Evolutionary conservation across 2,797 vertebrate species (phyloP).

Genomic region (Smutsia gigantea): DNA sequence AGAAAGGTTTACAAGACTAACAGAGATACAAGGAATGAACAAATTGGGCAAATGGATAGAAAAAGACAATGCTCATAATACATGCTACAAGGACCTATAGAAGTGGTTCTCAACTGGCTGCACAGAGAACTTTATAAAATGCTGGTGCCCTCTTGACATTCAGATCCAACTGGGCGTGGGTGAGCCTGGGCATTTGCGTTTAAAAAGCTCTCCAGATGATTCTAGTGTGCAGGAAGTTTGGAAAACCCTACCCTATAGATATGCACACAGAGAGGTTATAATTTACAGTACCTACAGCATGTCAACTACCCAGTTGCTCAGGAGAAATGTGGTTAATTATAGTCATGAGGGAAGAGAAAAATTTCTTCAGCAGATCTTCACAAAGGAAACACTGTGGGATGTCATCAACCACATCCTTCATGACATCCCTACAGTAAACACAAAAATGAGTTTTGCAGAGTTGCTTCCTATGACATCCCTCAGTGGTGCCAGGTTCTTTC

Average conservation of each 20-base stretch:
- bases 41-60: neutral
- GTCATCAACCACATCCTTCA: conserved; percentile 81
- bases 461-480: conserved; percentile 56
- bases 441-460: conserved; percentile 54
- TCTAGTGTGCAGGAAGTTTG: neutral
- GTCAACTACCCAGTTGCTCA: conserved; percentile 22
- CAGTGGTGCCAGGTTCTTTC: conserved; percentile 76
- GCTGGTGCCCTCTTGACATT: neutral
- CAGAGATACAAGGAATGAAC: conserved; percentile 5
- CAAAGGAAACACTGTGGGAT: conserved; percentile 78
- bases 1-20: neutral
- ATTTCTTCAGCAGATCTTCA: conserved; percentile 68
- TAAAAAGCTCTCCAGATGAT: neutral
- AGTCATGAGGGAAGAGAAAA: conserved; percentile 70
- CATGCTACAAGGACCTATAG: neutral
- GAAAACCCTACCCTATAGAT: neutral
- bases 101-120: neutral
- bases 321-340: conserved; percentile 63
- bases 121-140: neutral
- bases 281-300: neutral
- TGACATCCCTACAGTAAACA: conserved; percentile 78
- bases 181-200: neutral
- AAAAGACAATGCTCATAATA: neutral
- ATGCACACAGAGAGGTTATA: neutral
- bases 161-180: neutral